Evolutionary conservation across 35 echinoderm and acorn worm genomes (phyloP).

Genomic region (Strongylocentrotus purpuratus): DNA sequence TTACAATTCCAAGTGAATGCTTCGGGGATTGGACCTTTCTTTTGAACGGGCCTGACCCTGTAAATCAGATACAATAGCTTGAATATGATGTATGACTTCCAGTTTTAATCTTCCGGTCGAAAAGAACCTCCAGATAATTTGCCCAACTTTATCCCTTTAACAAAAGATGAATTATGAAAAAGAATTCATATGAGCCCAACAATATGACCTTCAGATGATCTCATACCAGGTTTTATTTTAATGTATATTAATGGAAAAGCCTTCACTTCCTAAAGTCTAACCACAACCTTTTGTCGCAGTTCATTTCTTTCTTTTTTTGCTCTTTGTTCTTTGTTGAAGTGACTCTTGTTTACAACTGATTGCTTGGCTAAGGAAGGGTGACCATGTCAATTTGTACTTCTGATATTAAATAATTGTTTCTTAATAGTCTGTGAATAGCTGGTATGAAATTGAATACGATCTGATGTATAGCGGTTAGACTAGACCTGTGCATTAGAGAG

Average conservation of each 20-base stretch:
- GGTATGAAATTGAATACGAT: neutral
- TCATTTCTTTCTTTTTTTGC: neutral
- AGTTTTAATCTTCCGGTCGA: neutral
- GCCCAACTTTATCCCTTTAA: neutral
- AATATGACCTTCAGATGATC: neutral
- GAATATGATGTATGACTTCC: neutral
- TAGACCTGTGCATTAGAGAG: neutral
- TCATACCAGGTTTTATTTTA: neutral
- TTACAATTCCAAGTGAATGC: too few relatives aligned
- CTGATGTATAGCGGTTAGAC: neutral
- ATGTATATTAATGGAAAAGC: neutral
- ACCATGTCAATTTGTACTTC: neutral
- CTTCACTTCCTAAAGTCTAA: neutral
- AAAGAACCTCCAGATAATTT: neutral
- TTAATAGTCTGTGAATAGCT: neutral
- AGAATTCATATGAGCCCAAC: neutral
- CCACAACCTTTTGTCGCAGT: neutral
- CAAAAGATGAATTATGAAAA: conserved; percentile 5
- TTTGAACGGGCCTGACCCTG: neutral
- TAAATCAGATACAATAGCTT: neutral
- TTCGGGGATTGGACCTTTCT: neutral
- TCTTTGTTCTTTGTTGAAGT: neutral
- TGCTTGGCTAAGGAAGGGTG: neutral
- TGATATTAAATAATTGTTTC: conserved; percentile 20
- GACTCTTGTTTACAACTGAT: neutral